These are phyloP conservation scores for Orycteropus afer DNA, from an alignment of 2,113 vertebrate genomes.

Conservation along the genomic window DNA sequence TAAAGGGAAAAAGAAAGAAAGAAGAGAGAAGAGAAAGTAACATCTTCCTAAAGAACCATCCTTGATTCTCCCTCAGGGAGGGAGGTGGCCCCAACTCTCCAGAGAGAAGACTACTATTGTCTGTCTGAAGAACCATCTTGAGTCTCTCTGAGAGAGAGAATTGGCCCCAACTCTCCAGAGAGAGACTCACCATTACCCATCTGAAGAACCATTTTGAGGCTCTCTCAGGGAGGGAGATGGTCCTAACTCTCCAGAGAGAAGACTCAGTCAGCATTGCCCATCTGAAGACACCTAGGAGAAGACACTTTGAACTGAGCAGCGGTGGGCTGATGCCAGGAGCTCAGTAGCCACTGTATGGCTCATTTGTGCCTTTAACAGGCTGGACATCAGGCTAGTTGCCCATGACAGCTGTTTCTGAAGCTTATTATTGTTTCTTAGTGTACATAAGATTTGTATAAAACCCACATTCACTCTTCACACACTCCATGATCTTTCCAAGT, in stretches of 20 bases:
- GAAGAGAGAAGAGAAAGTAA: conserved; percentile 72
- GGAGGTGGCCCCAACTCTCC: background rate
- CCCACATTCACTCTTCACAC: background rate
- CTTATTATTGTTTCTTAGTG: background rate
- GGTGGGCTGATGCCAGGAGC: accelerated
- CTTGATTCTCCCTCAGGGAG: background rate
- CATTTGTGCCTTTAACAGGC: background rate
- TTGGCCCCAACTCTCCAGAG: background rate
- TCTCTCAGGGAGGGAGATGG: background rate
- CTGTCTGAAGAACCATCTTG: background rate
- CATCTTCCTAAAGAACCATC: background rate
- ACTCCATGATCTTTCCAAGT: background rate
- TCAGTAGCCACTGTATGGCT: accelerated
- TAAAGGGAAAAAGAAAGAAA: conserved; percentile 59
- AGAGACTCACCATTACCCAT: no score
- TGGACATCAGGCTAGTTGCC: background rate
- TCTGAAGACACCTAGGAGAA: background rate
- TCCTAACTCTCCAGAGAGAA: background rate
- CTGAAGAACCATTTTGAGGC: background rate
- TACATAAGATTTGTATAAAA: no score
- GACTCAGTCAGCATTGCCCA: background rate
- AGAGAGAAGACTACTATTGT: background rate
- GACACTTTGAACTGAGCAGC: background rate
- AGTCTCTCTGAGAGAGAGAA: no score
- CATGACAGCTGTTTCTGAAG: accelerated